These are phyloP conservation scores for Dendropsophus ebraccatus DNA, from an alignment of 2,113 vertebrate species.

Conservation along the genomic window DNA sequence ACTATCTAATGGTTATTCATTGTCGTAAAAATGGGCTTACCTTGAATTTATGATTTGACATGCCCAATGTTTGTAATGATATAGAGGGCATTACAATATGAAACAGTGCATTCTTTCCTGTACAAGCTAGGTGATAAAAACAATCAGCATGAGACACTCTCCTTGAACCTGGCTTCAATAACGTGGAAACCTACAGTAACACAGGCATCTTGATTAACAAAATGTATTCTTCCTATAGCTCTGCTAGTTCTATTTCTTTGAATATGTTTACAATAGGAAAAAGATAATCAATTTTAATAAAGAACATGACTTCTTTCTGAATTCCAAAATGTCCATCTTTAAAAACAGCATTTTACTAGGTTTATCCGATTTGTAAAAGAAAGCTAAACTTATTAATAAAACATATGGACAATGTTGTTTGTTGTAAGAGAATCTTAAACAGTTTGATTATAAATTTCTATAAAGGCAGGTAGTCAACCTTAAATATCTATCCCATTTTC, in stretches of 20 bases:
- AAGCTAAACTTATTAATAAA: too few species aligned
- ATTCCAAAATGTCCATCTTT: background rate
- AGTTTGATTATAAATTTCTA: too few species aligned
- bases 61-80: constrained; percentile 52
- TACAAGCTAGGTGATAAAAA: constrained; percentile 45
- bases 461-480: too few species aligned
- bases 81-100: constrained; percentile 47
- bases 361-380: too few species aligned
- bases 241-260: background rate
- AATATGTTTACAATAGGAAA: constrained; percentile 14
- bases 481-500: too few species aligned
- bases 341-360: background rate
- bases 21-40: constrained; percentile 42
- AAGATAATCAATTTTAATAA: background rate
- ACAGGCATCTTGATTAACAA: constrained; percentile 22
- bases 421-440: too few species aligned
- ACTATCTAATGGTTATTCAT: constrained; percentile 51
- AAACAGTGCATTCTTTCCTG: constrained; percentile 30
- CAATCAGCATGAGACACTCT: constrained; percentile 45
- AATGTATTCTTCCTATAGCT: constrained; percentile 15
- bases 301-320: background rate
- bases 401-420: too few species aligned
- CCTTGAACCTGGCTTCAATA: constrained; percentile 57
- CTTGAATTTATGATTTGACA: constrained; percentile 48
- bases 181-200: constrained; percentile 26